phyloP scores from a whole-genome alignment of 2,888 invertebrate species.

The Melanotus villosus region DNA sequence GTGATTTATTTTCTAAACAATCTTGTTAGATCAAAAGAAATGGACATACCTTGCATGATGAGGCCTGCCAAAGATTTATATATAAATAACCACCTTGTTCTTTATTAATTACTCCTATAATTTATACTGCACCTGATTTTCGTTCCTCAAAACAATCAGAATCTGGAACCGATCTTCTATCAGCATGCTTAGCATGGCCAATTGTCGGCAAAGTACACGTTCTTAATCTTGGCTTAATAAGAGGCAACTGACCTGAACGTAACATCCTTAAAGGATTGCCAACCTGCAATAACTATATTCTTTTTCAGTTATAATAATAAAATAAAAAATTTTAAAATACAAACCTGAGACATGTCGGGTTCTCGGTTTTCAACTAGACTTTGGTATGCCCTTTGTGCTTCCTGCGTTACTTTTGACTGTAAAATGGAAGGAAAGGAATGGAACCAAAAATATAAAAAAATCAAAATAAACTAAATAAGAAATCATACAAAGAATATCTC shows the following conservation, averaged over 20 bases:
- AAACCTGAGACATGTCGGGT: slow-evolving; percentile 64
- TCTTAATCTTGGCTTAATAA: slow-evolving; percentile 67
- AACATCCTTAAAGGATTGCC: slow-evolving; percentile 79
- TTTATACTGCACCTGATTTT: too few relatives aligned
- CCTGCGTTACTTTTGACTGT: slow-evolving; percentile 87
- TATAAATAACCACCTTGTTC: too few relatives aligned
- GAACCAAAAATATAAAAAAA: slow-evolving; percentile 60
- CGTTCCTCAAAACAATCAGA: slow-evolving; percentile 46
- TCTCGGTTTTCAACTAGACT: slow-evolving; percentile 84
- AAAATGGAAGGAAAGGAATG: slow-evolving; percentile 58
- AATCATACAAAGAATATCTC: slow-evolving; percentile 38
- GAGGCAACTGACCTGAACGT: slow-evolving; percentile 72
- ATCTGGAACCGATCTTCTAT: slow-evolving; percentile 47
- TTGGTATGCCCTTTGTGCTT: slow-evolving; percentile 94
- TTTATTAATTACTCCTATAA: too few relatives aligned
- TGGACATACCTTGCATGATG: too few relatives aligned
- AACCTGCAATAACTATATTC: slow-evolving; percentile 61
- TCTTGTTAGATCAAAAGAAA: too few relatives aligned
- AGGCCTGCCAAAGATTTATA: too few relatives aligned
- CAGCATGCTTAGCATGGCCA: slow-evolving; percentile 48
- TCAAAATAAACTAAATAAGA: slow-evolving; percentile 54
- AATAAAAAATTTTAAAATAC: background rate
- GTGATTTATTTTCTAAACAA: too few relatives aligned
- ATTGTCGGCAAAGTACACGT: slow-evolving; percentile 55
- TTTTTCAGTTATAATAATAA: background rate